These are phyloP conservation scores for Nothocercus nigrocapillus DNA, from an alignment of 2,113 vertebrate species.

Conservation along the genomic window DNA sequence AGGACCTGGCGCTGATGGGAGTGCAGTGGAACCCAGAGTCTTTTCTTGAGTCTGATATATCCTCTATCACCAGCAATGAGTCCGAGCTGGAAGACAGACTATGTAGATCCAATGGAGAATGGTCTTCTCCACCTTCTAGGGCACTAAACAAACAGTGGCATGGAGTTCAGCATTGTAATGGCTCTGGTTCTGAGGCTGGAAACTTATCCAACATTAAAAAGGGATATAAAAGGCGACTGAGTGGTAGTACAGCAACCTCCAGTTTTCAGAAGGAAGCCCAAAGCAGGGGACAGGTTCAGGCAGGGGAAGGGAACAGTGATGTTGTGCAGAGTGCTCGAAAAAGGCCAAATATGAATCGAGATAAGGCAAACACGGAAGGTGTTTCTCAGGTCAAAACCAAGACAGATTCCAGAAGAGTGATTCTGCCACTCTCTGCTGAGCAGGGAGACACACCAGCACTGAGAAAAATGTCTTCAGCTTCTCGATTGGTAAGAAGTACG, in stretches of 20 bases:
- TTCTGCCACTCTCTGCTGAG: conserved; percentile 12
- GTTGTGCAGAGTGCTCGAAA: conserved; percentile 47
- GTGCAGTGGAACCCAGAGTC: conserved; percentile 86
- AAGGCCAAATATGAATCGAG: background rate
- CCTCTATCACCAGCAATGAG: conserved; percentile 19
- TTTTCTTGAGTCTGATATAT: conserved; percentile 28
- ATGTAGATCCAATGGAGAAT: background rate
- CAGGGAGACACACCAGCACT: conserved; percentile 16
- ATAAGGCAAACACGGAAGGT: background rate
- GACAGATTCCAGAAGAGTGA: background rate
- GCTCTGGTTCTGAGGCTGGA: conserved; percentile 1
- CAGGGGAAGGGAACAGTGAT: background rate
- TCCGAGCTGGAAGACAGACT: conserved; percentile 53
- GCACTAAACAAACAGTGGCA: conserved; percentile 21
- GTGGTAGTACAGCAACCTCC: conserved; percentile 3
- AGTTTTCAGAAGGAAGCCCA: background rate
- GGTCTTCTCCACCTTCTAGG: conserved; percentile 6
- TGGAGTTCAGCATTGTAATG: background rate
- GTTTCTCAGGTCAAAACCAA: conserved; percentile 7
- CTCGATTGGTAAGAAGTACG: conserved; percentile 14
- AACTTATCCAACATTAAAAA: conserved; percentile 36
- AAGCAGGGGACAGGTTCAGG: background rate
- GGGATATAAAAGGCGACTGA: conserved; percentile 36
- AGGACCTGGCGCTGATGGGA: conserved; percentile 90
- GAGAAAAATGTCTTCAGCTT: conserved; percentile 1